phyloP scores from a whole-genome alignment of 2,888 invertebrate species.

The Drosophila borborema region DNA sequence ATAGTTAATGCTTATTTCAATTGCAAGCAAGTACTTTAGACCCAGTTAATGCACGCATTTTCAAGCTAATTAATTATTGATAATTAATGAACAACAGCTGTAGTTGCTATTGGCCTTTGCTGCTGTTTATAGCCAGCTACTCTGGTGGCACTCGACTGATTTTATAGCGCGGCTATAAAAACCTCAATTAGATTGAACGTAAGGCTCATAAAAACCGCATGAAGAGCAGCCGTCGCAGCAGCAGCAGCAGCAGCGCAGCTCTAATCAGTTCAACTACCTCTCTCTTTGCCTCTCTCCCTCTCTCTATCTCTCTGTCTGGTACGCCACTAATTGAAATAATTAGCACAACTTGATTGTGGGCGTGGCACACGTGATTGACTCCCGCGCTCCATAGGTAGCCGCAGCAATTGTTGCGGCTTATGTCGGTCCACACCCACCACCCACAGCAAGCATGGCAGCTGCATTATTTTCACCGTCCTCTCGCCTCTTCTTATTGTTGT shows the following conservation, averaged over 20 bases:
- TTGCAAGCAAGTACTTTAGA: constrained; percentile 14
- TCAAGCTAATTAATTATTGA: constrained; percentile 58
- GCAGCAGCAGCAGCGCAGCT: constrained; percentile 3
- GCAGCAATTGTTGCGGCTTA: constrained; percentile 6
- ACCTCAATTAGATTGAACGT: constrained; percentile 66
- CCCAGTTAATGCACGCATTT: constrained; percentile 28
- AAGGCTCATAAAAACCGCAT: constrained; percentile 57
- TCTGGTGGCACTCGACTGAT: constrained; percentile 28
- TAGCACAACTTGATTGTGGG: constrained; percentile 24
- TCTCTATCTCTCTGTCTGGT: not conserved
- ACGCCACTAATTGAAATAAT: constrained; percentile 57
- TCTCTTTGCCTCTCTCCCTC: not conserved
- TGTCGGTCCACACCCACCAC: not conserved
- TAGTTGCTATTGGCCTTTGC: not conserved
- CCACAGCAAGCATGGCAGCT: not conserved
- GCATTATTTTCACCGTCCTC: not conserved
- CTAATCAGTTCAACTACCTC: constrained; percentile 10
- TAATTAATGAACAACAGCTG: constrained; percentile 52
- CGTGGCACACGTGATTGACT: constrained; percentile 20
- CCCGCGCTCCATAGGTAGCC: not conserved
- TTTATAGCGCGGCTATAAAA: constrained; percentile 65
- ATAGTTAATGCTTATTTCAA: not conserved
- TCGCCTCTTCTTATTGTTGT: not conserved
- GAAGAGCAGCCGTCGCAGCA: constrained; percentile 33
- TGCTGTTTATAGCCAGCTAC: constrained; percentile 30